Base-by-base conservation (phyloP, 2,797 vertebrate species). In the Sylvilagus floridanus region DNA sequence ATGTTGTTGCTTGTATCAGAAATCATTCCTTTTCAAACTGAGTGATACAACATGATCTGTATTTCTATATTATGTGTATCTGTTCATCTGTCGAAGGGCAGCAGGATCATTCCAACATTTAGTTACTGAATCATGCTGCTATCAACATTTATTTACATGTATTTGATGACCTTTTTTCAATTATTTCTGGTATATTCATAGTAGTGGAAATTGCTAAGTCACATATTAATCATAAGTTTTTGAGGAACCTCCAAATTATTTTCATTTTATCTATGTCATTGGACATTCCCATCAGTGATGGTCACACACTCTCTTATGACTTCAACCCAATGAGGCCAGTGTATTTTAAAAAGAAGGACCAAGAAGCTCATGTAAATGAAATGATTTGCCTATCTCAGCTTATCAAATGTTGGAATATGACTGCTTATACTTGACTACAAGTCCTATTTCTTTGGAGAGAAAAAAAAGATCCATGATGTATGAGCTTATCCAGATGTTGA, bases 401-500 rank as follows among this genome's bases (percentile, higher is more conserved):
- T n/a, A 13, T 65, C 50, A 19, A 69, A 12, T 30, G 52, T 77
- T 73, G 87, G 73, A 87, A 52, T 91, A 83, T 4, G 32, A 65
- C 30, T 81, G 32, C 57, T 47, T 0, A 2, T 21, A 71, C 86
- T 88, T 65, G 8, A 37, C 24, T 68, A 3, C 7, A 65, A 57
- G 26, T n/a, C 32, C 8, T 10, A 14, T 57, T 91, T 57, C 19
- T 71, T 66, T 21, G 0, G 72, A 65, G 68, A 82, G n/a, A 24
- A 52, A 71, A 66, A 90, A 22, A 72, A 24, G 8, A 37, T 26
- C 12, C 60, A 16, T 22, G 7, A 16, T 26, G 10, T 21, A 54
- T 76, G n/a, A 75, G 12, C 17, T 81, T 62, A 65, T 87, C 78
- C 82, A 79, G 83, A 73, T 82, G 57, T 47, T 88, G 78, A 72